A percentile compares a stretch with the other conserved stretches of the same genome.
These are phyloP conservation scores for Campylorhamphus procurvoides DNA, from an alignment of 2,113 vertebrate species.

Conservation along the genomic window DNA sequence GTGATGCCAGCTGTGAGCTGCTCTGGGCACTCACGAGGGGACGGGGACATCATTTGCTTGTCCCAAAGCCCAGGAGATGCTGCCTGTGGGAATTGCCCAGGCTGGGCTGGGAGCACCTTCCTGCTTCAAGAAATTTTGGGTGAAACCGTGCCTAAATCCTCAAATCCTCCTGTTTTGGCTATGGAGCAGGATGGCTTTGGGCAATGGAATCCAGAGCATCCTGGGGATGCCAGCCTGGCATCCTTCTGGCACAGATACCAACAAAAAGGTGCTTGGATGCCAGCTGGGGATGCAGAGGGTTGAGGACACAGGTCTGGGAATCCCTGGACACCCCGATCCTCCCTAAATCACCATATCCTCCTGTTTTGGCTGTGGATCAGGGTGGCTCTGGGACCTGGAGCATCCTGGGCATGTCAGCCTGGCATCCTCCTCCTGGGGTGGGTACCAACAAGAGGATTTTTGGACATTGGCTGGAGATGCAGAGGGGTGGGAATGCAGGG, in stretches of 20 bases:
- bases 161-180: too few relatives aligned
- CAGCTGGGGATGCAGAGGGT: too few relatives aligned
- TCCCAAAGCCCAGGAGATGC: fast-evolving
- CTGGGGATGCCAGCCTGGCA: background rate
- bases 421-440: background rate
- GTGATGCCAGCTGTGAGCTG: background rate
- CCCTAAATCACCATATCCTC: background rate
- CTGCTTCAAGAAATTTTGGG: fast-evolving
- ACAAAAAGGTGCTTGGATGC: background rate
- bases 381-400: background rate
- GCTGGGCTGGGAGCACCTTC: fast-evolving
- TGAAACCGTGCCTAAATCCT: background rate
- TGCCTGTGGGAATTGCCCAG: fast-evolving
- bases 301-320: background rate
- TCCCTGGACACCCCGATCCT: background rate
- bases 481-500: too few relatives aligned
- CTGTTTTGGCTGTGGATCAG: fast-evolving
- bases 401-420: background rate
- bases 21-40: background rate
- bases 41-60: fast-evolving
- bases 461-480: too few relatives aligned
- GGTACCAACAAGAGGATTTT: too few relatives aligned
- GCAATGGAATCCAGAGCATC: background rate
- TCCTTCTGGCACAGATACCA: background rate
- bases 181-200: too few relatives aligned